Evolutionary conservation across 2,888 invertebrate genomes (phyloP).

Genomic region (Eurytoma californica): DNA sequence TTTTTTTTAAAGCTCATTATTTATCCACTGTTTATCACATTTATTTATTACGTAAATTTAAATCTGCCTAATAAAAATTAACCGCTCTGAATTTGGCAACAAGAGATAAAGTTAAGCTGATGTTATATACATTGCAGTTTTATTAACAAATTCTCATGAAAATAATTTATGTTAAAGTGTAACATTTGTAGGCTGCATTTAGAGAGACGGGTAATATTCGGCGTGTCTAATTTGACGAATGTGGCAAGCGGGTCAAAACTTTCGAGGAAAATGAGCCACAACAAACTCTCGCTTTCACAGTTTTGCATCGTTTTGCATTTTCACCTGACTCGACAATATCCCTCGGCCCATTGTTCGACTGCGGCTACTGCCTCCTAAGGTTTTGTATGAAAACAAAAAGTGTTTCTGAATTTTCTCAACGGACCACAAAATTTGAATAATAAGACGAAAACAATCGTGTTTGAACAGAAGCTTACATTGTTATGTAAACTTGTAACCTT

Average conservation of each 20-base stretch:
- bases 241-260: neutral
- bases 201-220: neutral
- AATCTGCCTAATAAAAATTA: no score
- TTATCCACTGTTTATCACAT: neutral
- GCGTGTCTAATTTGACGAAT: neutral
- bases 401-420: conserved; percentile 11
- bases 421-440: neutral
- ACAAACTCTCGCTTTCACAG: conserved; percentile 18
- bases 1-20: neutral
- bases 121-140: no score
- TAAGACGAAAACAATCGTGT: neutral
- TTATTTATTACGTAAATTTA: neutral
- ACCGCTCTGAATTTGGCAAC: no score
- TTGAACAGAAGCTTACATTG: neutral
- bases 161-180: neutral
- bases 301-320: conserved; percentile 21
- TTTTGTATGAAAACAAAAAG: neutral
- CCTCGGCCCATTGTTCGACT: neutral
- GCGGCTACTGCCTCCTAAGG: neutral
- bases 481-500: conserved; percentile 3
- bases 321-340: neutral
- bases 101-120: no score
- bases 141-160: no score
- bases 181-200: neutral
- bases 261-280: neutral